Conservation (phyloP, 2,888 invertebrate genomes). For the Chymomyza caudatula region DNA sequence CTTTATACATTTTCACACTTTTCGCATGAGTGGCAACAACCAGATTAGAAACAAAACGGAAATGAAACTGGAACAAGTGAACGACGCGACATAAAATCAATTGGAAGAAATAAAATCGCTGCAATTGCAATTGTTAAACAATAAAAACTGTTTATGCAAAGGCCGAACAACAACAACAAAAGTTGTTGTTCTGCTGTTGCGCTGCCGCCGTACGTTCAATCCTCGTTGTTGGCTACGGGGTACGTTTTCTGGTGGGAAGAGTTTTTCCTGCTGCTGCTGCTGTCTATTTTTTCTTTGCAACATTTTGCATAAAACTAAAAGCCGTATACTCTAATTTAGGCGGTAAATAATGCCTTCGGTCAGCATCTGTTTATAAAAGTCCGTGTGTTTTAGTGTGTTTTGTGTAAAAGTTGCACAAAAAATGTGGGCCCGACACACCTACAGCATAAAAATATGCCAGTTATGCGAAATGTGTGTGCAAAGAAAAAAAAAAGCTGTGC, state of each 20-base stretch:
- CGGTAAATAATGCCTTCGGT: conserved; percentile 22
- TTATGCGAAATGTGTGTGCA: conserved; percentile 38
- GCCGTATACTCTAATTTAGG: conserved; percentile 49
- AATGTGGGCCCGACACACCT: conserved; percentile 44
- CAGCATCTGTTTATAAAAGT: conserved; percentile 50
- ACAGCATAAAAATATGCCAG: conserved; percentile 43
- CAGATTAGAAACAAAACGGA: not conserved
- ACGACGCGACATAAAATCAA: conserved; percentile 41
- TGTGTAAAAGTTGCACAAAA: conserved; percentile 30
- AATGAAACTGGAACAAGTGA: not conserved
- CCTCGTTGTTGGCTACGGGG: conserved; percentile 57
- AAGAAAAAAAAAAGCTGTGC: conserved; percentile 47
- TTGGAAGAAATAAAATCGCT: conserved; percentile 50
- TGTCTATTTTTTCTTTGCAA: conserved; percentile 33
- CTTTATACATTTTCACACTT: not conserved
- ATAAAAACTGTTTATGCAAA: conserved; percentile 51
- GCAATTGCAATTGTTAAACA: conserved; percentile 28
- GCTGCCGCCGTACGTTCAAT: conserved; percentile 62
- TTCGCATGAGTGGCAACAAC: not conserved
- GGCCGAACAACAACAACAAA: conserved; percentile 53
- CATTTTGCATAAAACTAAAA: conserved; percentile 47
- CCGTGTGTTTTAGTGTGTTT: conserved; percentile 36
- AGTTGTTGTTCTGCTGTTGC: conserved; percentile 63
- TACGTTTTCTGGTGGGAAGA: conserved; percentile 40
- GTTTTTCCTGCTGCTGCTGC: conserved; percentile 17